These are phyloP conservation scores for Hemicentrotus pulcherrimus DNA, from an alignment of 35 echinoderm and acorn worm genomes.

Conservation along the genomic window DNA sequence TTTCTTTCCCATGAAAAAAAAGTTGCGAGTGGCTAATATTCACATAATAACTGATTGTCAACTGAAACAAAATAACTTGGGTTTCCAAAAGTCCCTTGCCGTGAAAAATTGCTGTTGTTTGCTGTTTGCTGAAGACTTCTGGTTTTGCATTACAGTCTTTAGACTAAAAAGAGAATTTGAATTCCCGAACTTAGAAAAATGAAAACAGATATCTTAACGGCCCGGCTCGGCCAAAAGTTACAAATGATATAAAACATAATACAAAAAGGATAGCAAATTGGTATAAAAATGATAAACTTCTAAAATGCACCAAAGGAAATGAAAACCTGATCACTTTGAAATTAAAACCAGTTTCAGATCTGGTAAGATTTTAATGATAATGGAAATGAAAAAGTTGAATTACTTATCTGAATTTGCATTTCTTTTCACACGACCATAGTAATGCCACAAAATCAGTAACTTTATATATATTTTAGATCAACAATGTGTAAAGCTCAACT, in stretches of 20 bases:
- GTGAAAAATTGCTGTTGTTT: no score
- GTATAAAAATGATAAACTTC: background rate
- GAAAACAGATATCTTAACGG: background rate
- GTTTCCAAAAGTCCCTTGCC: no score
- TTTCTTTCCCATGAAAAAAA: no score
- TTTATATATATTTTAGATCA: background rate
- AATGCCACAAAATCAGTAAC: background rate
- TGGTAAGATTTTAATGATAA: background rate
- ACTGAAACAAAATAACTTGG: no score
- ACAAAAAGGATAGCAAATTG: background rate
- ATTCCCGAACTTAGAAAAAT: background rate
- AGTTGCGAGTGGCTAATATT: no score
- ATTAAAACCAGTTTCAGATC: background rate
- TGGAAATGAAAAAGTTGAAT: background rate
- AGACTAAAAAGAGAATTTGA: no score
- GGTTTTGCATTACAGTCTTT: no score
- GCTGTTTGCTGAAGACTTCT: no score
- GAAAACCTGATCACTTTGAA: background rate
- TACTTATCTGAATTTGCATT: background rate
- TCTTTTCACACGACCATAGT: background rate
- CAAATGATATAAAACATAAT: constrained; percentile 10
- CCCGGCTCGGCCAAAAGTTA: background rate
- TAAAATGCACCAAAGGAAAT: constrained; percentile 11
- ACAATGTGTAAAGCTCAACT: constrained; percentile 1
- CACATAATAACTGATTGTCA: no score